Base-by-base conservation (phyloP, 1,140 invertebrate genomes). In the Melanaphis sacchari region DNA sequence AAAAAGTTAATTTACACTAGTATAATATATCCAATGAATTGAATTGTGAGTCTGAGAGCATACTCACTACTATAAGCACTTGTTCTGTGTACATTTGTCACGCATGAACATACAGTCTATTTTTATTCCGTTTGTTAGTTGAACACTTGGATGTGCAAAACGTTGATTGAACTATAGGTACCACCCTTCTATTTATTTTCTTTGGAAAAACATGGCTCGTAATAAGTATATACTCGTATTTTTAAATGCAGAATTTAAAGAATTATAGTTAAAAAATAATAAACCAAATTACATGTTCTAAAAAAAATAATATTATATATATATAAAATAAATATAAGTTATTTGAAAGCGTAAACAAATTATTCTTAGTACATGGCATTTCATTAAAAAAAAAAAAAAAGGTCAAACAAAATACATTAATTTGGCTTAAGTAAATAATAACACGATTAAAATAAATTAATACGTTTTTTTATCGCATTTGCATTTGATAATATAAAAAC, bases 371-470 rank as follows among this genome's bases (percentile, higher is more conserved):
- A 87, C 41, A 87, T n/a, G 40, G 41, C 0, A 85, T 84, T 84
- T 84, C 81, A 38, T 26, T 26, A 41, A 26, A 43, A 40, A 85
- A 82, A 82, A 76, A 66, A 26, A 66, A 38, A 84, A 38, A 38
- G 38, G 36, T 82, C 76, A 24, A 38, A 82, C 76, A 84, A 43
- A 87, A 87, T 87, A 26, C 84, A 87, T 87, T 87, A 43, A 87
- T 87, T 43, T 31, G 41, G 40, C 31, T 31, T 84, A 84, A 40
- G 38, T 40, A 84, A 84, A 40, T 84, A 84, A 84, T 84, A 84
- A 84, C 38, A 41, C 24, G 38, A 84, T 84, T 46, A 87, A 87
- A 87, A 87, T 87, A 87, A 87, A 87, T 76, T n/a, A 76, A 76
- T 76, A 76, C 82, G 36, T 41, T 26, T 40, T 84, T 40, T 38